Evolutionary conservation across 1,140 invertebrate species (phyloP).

Genomic region (Diplogasteroides magnus): DNA sequence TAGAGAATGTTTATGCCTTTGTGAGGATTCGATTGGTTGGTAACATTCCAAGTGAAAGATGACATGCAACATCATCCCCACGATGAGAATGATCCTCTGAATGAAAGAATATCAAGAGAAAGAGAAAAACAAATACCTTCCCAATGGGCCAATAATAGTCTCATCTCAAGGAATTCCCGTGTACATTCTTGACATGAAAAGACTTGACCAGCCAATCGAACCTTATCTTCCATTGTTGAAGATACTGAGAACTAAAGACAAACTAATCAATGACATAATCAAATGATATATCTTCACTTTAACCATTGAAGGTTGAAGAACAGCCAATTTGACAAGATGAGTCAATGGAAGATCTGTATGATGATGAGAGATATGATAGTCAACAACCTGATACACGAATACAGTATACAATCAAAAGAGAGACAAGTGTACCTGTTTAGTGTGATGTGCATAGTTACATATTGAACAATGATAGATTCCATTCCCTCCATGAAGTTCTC

Average conservation of each 20-base stretch:
- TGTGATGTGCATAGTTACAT: neutral
- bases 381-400: neutral
- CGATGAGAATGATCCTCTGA: constrained; percentile 5
- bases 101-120: neutral
- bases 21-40: constrained; percentile 9
- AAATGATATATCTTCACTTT: neutral
- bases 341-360: neutral
- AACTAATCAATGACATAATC: neutral
- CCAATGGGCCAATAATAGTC: neutral
- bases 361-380: neutral
- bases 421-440: constrained; percentile 1
- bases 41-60: constrained; percentile 11
- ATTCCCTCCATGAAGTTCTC: neutral
- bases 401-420: neutral
- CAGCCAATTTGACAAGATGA: too few relatives aligned
- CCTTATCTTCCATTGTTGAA: neutral
- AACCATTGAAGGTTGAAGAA: too few relatives aligned
- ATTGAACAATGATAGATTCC: neutral
- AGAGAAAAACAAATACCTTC: neutral
- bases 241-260: neutral
- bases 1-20: neutral
- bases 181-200: constrained; percentile 3
- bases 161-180: neutral
- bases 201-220: constrained; percentile 9
- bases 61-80: neutral